Percentiles rank a stretch among this genome's conserved stretches.
Conservation (phyloP, 2,113 vertebrate species). For the Salvelinus namaycush region DNA sequence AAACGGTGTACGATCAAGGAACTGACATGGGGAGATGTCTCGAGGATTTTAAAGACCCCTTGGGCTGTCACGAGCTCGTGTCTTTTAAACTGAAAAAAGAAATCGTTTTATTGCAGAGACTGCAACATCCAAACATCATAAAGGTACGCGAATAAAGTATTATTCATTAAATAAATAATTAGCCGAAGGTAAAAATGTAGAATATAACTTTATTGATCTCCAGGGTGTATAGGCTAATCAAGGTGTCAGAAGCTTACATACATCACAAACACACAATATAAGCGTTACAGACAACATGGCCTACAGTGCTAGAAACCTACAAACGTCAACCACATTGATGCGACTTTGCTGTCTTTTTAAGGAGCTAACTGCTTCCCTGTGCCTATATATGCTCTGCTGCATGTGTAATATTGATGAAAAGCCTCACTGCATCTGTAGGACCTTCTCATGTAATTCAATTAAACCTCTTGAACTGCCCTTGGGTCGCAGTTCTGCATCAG, state of each 20-base stretch:
- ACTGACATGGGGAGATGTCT: constrained; percentile 82
- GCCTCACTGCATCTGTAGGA: constrained; percentile 48
- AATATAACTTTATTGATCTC: too few species aligned
- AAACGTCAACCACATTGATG: too few species aligned
- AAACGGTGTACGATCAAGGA: constrained; percentile 81
- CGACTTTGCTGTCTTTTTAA: neutral
- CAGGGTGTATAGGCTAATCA: too few species aligned
- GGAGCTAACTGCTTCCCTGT: too few species aligned
- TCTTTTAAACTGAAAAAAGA: constrained; percentile 85
- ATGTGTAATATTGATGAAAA: constrained; percentile 26
- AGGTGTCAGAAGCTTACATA: too few species aligned
- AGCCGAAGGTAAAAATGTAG: too few species aligned
- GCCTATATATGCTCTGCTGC: neutral
- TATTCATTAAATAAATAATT: neutral
- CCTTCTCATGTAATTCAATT: constrained; percentile 56
- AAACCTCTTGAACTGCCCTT: constrained; percentile 60
- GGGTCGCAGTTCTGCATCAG: constrained; percentile 42
- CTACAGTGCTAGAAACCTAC: too few species aligned
- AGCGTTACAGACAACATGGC: too few species aligned
- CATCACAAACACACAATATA: too few species aligned
- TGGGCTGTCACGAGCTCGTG: constrained; percentile 79
- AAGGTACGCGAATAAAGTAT: constrained; percentile 62
- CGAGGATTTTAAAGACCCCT: constrained; percentile 70
- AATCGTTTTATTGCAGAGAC: constrained; percentile 77
- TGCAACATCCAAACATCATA: constrained; percentile 82